These are phyloP conservation scores for Takifugu flavidus DNA, from an alignment of 2,113 vertebrate species.

Conservation along the genomic window DNA sequence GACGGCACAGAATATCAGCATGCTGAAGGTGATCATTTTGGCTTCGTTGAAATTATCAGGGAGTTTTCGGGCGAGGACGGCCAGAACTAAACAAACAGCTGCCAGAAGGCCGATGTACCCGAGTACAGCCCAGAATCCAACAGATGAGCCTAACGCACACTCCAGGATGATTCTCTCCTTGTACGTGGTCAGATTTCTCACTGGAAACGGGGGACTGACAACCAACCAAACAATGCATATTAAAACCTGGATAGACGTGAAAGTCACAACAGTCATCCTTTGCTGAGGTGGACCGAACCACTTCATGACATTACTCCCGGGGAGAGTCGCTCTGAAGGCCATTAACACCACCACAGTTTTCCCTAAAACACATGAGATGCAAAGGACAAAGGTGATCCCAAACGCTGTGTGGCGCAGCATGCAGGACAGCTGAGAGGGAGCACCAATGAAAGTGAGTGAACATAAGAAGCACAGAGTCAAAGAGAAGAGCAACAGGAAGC, in stretches of 20 bases:
- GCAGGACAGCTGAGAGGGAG: conserved; percentile 57
- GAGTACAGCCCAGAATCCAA: conserved; percentile 68
- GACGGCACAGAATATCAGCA: conserved; percentile 77
- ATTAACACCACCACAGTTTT: background rate
- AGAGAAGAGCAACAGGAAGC: conserved; percentile 50
- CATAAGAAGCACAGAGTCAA: conserved; percentile 60
- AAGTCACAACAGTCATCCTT: conserved; percentile 60
- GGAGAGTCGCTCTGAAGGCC: background rate
- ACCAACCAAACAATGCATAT: conserved; percentile 67
- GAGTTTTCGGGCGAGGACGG: conserved; percentile 21
- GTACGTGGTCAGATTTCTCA: conserved; percentile 53
- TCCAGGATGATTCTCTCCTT: conserved; percentile 69
- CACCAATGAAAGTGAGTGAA: conserved; percentile 54
- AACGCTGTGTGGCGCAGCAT: conserved; percentile 51
- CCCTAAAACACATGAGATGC: conserved; percentile 1
- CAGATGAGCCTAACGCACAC: conserved; percentile 60
- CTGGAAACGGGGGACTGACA: conserved; percentile 63
- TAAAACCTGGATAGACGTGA: conserved; percentile 59
- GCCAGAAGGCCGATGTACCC: conserved; percentile 67
- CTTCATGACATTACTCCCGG: conserved; percentile 32
- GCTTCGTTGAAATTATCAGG: conserved; percentile 60
- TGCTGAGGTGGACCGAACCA: conserved; percentile 61
- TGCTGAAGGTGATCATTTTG: conserved; percentile 76
- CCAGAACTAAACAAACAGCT: conserved; percentile 32
- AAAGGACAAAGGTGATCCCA: background rate